These are phyloP conservation scores for Turritopsis dohrnii DNA, from an alignment of 30 jellyfish, hydroid and myxozoan genomes.

Conservation along the genomic window DNA sequence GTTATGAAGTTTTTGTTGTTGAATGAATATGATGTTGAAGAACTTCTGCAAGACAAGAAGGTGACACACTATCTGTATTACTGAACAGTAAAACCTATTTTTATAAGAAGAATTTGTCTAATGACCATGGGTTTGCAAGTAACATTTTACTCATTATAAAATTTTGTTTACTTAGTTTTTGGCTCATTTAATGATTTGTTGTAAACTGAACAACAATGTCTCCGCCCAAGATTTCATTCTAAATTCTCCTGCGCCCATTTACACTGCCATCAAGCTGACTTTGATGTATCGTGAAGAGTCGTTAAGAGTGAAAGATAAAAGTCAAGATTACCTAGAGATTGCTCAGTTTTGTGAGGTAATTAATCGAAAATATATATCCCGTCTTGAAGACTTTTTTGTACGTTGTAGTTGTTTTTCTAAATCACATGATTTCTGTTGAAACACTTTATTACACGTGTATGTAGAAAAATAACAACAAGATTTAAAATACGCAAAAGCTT, in stretches of 20 bases:
- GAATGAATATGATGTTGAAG: constrained; percentile 81
- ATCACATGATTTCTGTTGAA: neutral
- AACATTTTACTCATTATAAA: neutral
- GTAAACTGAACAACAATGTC: constrained; percentile 75
- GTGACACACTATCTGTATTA: constrained; percentile 9
- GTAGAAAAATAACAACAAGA: too few species aligned
- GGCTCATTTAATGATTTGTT: constrained; percentile 79
- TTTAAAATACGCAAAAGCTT: neutral
- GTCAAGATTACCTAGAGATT: constrained; percentile 67
- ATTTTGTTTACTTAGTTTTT: constrained; percentile 46
- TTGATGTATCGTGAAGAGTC: constrained; percentile 70
- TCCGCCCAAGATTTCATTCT: constrained; percentile 83
- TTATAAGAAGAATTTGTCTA: neutral
- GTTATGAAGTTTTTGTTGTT: constrained; percentile 75
- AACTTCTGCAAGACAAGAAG: constrained; percentile 72
- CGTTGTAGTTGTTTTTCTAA: neutral
- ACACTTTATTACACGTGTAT: neutral
- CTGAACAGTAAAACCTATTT: too few species aligned
- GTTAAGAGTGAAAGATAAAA: constrained; percentile 82
- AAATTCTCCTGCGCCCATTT: constrained; percentile 93
- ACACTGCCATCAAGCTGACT: constrained; percentile 85
- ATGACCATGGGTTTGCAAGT: neutral
- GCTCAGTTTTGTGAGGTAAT: constrained; percentile 71
- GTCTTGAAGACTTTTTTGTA: too few species aligned
- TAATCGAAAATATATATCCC: neutral